These are phyloP conservation scores for Heterodera filipjevi DNA, from an alignment of 2,888 invertebrate species.

Conservation along the genomic window DNA sequence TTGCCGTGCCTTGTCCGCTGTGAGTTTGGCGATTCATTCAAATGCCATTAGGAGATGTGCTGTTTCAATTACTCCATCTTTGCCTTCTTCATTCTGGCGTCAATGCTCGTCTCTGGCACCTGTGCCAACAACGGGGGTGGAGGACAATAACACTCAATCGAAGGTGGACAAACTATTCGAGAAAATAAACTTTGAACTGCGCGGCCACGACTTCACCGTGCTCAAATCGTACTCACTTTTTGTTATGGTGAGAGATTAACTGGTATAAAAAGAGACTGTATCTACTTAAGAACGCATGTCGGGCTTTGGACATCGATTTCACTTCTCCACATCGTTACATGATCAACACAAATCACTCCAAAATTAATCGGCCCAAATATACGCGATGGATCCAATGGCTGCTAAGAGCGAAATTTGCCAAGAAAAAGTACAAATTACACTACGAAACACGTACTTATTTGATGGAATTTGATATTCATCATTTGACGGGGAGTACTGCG, in stretches of 20 bases:
- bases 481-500: conserved; percentile 90
- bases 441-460: conserved; percentile 94
- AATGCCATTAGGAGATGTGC: not conserved
- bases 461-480: conserved; percentile 71
- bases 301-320: conserved; percentile 45
- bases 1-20: not conserved
- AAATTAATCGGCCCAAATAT: not conserved
- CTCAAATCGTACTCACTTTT: conserved; percentile 60
- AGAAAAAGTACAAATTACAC: conserved; percentile 90
- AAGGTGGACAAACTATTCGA: conserved; percentile 47
- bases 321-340: not conserved
- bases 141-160: not conserved
- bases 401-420: conserved; percentile 83
- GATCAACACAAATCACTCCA: not conserved
- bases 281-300: conserved; percentile 48
- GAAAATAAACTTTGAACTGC: conserved; percentile 55
- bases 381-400: conserved; percentile 72
- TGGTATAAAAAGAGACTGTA: not conserved
- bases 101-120: not conserved
- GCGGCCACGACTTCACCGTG: conserved; percentile 61
- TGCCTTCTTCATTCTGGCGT: not conserved
- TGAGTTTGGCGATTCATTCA: not conserved
- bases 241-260: conserved; percentile 47
- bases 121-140: not conserved
- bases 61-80: not conserved